These are phyloP conservation scores for Rhyzopertha dominica DNA, from an alignment of 1,140 invertebrate species.

Conservation along the genomic window DNA sequence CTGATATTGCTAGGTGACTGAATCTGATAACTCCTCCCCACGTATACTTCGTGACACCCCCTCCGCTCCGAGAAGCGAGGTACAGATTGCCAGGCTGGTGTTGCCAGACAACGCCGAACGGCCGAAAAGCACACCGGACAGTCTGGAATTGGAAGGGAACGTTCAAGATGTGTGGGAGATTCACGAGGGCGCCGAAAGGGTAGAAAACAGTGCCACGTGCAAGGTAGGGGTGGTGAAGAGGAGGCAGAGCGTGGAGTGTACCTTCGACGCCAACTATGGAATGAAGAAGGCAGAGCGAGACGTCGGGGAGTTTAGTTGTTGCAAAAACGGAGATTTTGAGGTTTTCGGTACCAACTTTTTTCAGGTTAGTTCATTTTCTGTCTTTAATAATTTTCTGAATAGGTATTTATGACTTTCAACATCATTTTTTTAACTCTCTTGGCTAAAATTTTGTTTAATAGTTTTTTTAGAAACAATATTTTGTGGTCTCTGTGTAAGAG, in stretches of 20 bases:
- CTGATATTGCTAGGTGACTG: too few relatives aligned
- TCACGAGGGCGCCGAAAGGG: conserved; percentile 29
- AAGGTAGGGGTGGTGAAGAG: conserved; percentile 36
- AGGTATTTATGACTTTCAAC: too few relatives aligned
- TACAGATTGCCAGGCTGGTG: conserved; percentile 33
- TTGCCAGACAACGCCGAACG: conserved; percentile 28
- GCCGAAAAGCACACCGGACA: conserved; percentile 29
- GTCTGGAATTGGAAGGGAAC: conserved; percentile 33
- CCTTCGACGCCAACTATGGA: conserved; percentile 18
- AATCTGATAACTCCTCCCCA: too few relatives aligned
- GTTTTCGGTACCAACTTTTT: too few relatives aligned
- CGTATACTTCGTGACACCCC: too few relatives aligned
- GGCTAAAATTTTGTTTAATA: too few relatives aligned
- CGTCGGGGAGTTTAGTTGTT: conserved; percentile 17
- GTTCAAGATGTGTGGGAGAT: conserved; percentile 35
- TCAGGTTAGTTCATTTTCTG: too few relatives aligned
- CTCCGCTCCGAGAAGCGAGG: conserved; percentile 29
- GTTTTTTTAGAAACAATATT: too few relatives aligned
- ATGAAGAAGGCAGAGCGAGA: conserved; percentile 23
- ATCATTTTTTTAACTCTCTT: too few relatives aligned
- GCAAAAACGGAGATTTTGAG: conserved; percentile 19
- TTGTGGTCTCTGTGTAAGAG: too few relatives aligned
- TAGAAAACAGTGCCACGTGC: conserved; percentile 32
- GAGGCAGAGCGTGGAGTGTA: conserved; percentile 32
- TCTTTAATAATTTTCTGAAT: too few relatives aligned